phyloP scores from a whole-genome alignment of 2,113 vertebrate species.

The Stercorarius parasiticus region DNA sequence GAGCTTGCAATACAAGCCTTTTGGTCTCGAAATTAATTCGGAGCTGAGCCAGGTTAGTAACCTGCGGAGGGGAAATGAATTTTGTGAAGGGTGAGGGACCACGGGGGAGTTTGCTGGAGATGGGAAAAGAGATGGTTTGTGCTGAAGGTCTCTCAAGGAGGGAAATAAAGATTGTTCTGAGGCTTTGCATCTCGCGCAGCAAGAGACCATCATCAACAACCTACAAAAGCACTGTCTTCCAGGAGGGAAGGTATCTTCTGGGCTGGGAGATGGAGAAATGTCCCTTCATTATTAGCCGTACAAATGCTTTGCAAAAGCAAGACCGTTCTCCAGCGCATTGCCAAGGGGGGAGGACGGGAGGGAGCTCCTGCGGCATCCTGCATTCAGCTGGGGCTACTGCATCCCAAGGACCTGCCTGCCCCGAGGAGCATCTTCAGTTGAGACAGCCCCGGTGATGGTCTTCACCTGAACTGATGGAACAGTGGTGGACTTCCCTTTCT shows the following conservation, averaged over 20 bases:
- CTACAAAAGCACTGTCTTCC: not conserved
- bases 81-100: not conserved
- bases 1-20: not conserved
- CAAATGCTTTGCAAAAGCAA: not conserved
- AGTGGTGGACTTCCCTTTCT: not conserved
- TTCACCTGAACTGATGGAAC: not conserved
- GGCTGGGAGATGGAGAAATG: not conserved
- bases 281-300: accelerated
- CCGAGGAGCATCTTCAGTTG: accelerated
- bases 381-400: accelerated
- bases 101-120: not conserved
- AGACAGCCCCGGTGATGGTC: not conserved
- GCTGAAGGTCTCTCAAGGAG: not conserved
- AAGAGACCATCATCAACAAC: not conserved
- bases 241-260: not conserved
- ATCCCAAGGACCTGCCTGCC: not conserved
- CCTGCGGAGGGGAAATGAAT: accelerated
- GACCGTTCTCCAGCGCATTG: accelerated
- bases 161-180: not conserved
- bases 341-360: accelerated
- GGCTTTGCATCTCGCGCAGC: not conserved
- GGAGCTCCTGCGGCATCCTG: not conserved
- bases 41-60: not conserved
- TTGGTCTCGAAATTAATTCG: accelerated
- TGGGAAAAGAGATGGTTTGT: not conserved